phyloP scores from a whole-genome alignment of 1,140 invertebrate species.

The Oppia nitens region DNA sequence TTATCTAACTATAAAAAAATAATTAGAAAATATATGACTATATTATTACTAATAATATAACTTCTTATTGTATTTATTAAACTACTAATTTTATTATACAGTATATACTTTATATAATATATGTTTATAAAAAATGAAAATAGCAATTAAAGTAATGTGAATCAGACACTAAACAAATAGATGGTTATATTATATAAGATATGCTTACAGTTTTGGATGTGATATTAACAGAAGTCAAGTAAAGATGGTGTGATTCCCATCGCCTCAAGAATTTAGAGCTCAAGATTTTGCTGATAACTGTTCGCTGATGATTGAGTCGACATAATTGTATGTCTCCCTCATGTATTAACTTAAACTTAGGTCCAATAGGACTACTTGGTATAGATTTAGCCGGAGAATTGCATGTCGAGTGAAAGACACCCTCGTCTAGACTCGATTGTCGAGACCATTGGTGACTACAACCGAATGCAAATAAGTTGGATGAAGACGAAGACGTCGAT shows the following conservation, averaged over 20 bases:
- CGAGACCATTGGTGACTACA: not conserved
- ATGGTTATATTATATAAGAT: too few relatives aligned
- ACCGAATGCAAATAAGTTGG: not conserved
- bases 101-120: too few relatives aligned
- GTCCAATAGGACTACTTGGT: conserved; percentile 34
- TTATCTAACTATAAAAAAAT: too few relatives aligned
- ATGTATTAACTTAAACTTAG: conserved; percentile 51
- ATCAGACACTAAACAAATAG: too few relatives aligned
- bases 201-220: conserved; percentile 54
- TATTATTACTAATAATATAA: too few relatives aligned
- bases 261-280: conserved; percentile 58
- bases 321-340: conserved; percentile 60
- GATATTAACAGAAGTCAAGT: conserved; percentile 48
- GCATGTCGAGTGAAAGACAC: conserved; percentile 7
- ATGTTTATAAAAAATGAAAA: too few relatives aligned
- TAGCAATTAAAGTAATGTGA: too few relatives aligned
- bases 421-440: conserved; percentile 5
- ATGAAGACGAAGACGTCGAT: not conserved
- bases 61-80: too few relatives aligned
- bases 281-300: conserved; percentile 60
- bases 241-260: conserved; percentile 60
- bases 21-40: too few relatives aligned
- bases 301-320: conserved; percentile 56
- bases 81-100: too few relatives aligned
- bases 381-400: conserved; percentile 13